Evolutionary conservation across 2,888 invertebrate species (phyloP), one percentile per base, ranked within the genome.

Genomic region (Prosapia bicincta): DNA sequence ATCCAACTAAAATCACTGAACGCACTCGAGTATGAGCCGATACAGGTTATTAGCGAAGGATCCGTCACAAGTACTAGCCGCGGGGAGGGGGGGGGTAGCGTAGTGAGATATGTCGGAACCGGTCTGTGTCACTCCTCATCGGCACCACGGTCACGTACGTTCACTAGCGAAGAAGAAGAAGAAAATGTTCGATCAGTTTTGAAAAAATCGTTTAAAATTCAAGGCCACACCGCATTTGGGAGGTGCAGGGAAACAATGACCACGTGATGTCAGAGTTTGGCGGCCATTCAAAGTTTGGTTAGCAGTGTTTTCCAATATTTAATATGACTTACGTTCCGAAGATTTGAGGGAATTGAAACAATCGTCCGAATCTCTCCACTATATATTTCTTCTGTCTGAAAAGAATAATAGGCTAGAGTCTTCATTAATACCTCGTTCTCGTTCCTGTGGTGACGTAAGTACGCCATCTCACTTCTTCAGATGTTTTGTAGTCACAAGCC

Each of bases 151-250:
- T 24, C 69, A 69, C 69, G 30, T 30, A 26, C 28, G 13, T 32
- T 24, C 65, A 72, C 65, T 25, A 20, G 54, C n/a, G 38, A 38
- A 38, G 54, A 54, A 54, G 54, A 20, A 54, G 7, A 54, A 54
- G 7, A 54, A 54, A 38, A 38, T n/a, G 15, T 26, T 10, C n/a
- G 28, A 72, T 66, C 26, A 72, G 66, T 72, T 72, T 71, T 72
- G n/a, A 30, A 54, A 30, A 66, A 66, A 72, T 66, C 66, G 66
- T 66, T 72, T 72, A 15, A 66, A 72, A 72, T 72, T 72, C 72
- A 72, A 72, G 72, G 72, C 23, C 72, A 13, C 5, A 15, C 54
- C 20, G 3, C 3, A 20, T n/a, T 54, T 54, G 20, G 54, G 54
- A 5, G n/a, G 7, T n/a, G 54, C 20, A 54, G 2, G 54, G 54